These are phyloP conservation scores for Belonocnema kinseyi DNA, from an alignment of 1,140 invertebrate species.

Conservation along the genomic window DNA sequence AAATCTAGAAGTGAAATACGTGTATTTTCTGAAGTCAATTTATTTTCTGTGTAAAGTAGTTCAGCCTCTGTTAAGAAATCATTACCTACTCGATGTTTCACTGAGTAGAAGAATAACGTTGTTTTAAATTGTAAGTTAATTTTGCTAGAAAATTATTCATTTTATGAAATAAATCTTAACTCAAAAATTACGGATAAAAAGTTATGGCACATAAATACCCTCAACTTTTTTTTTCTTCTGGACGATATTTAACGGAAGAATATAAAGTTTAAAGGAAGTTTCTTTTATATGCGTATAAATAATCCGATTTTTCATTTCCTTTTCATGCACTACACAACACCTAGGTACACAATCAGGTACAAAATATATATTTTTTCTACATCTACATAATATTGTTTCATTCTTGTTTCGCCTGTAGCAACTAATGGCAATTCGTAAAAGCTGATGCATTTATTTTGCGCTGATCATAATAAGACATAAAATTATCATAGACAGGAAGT, in stretches of 20 bases:
- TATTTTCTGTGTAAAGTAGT: neutral
- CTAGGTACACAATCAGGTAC: slow-evolving; percentile 59
- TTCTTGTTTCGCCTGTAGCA: neutral
- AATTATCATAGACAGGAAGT: neutral
- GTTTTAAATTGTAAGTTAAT: too few species aligned
- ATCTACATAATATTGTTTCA: neutral
- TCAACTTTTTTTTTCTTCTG: too few species aligned
- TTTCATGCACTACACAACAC: slow-evolving; percentile 51
- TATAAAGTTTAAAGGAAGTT: neutral
- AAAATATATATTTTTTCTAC: slow-evolving; percentile 3
- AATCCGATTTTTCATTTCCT: slow-evolving; percentile 32
- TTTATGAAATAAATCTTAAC: too few species aligned
- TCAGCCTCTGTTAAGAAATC: neutral
- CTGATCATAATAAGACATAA: neutral
- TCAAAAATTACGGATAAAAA: too few species aligned
- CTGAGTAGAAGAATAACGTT: neutral
- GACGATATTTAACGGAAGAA: neutral
- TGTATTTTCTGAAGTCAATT: neutral
- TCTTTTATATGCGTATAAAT: neutral
- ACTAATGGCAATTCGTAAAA: neutral
- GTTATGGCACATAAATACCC: too few species aligned
- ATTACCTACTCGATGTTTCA: neutral
- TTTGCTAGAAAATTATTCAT: too few species aligned
- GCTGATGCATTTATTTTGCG: neutral
- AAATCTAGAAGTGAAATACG: too few species aligned